These are phyloP conservation scores for Suricata suricatta DNA, from an alignment of 2,113 vertebrate genomes.

Conservation along the genomic window DNA sequence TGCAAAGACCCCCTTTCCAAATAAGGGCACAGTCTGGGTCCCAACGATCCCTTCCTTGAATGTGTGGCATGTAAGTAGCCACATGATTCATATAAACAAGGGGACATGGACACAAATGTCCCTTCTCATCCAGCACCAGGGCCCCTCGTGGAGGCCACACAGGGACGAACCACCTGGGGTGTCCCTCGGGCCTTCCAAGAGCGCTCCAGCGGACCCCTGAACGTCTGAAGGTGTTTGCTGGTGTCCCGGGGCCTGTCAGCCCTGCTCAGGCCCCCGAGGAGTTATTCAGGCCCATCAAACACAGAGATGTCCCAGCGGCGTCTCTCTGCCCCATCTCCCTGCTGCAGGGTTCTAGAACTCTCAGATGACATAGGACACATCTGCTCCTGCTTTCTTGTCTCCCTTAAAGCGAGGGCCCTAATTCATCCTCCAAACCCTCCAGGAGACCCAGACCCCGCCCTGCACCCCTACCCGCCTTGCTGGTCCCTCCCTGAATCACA, in stretches of 20 bases:
- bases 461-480: no score
- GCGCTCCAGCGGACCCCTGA: not conserved
- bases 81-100: not conserved
- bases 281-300: not conserved
- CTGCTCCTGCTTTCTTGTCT: not conserved
- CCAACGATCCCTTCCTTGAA: not conserved
- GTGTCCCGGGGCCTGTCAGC: not conserved
- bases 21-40: not conserved
- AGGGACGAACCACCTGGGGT: not conserved
- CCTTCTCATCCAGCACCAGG: not conserved
- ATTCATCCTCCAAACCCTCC: not conserved
- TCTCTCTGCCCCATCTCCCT: not conserved
- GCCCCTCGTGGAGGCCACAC: not conserved
- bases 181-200: not conserved
- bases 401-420: not conserved
- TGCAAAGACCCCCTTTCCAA: not conserved
- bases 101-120: not conserved
- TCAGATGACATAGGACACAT: not conserved
- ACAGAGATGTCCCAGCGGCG: not conserved
- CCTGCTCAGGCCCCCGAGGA: not conserved
- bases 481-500: not conserved
- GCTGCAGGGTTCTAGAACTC: not conserved
- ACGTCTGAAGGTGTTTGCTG: not conserved
- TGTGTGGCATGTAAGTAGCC: not conserved
- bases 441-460: not conserved